These are phyloP conservation scores for Psittacula echo DNA, from an alignment of 2,797 vertebrate genomes.

Conservation along the genomic window DNA sequence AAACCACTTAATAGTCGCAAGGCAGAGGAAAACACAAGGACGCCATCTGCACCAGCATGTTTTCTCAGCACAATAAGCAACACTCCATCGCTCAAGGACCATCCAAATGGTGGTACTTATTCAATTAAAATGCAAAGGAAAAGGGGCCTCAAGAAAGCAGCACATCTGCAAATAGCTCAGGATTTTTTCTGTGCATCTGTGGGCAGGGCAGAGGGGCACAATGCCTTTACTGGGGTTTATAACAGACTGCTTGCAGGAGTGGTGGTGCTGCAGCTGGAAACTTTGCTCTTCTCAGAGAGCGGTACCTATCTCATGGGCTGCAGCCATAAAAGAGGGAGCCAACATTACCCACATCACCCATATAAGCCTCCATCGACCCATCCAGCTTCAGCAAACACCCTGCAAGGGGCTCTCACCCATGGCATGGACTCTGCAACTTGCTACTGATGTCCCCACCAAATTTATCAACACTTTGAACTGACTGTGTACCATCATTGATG, in stretches of 20 bases:
- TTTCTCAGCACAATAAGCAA: background rate
- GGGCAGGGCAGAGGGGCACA: background rate
- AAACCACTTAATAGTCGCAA: background rate
- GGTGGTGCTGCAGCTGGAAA: background rate
- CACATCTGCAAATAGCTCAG: background rate
- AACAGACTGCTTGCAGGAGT: background rate
- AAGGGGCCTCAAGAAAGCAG: background rate
- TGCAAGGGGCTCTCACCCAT: accelerated
- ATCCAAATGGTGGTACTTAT: background rate
- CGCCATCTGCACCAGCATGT: background rate
- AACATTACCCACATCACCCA: background rate
- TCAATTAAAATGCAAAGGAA: background rate
- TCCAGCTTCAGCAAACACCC: background rate
- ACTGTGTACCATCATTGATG: accelerated
- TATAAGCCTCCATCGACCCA: accelerated
- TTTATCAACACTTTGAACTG: background rate
- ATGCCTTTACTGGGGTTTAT: background rate
- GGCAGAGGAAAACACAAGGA: background rate
- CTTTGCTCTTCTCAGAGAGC: accelerated
- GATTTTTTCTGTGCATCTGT: background rate
- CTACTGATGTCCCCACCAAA: background rate
- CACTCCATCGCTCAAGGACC: background rate
- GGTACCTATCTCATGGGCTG: background rate
- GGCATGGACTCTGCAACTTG: background rate
- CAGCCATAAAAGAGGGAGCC: background rate